Base-by-base conservation (phyloP, 2,797 vertebrate species). In the Adelosebastes latens region DNA sequence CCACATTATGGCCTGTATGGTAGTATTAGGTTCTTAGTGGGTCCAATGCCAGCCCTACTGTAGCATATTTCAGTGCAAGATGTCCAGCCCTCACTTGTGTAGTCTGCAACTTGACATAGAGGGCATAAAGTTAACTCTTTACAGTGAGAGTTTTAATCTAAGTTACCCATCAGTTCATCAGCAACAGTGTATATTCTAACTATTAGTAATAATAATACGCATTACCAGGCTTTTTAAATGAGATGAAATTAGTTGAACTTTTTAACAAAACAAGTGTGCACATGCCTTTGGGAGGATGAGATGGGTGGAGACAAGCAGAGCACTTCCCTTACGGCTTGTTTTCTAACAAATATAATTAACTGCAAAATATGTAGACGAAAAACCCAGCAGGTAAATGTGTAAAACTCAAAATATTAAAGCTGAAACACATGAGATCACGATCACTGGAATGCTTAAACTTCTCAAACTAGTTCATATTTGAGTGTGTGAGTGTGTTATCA, bases 11-110 rank as follows among this genome's bases (percentile, higher is more conserved):
- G 60, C 52, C 77, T 73, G 39, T 83, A 16, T 75, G 65, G 32
- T 69, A 59, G 53, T 72, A 42, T 75, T 77, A 74, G 24, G 29
- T 73, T 52, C 32, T 72, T 77, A 69, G 75, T 79, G 79, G 79
- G 86, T 92, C 81, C 85, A 84, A 63, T 72, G 32, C 61, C 80
- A 85, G 86, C 78, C 53, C 70, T 78, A 27, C 74, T 87, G 82
- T 79, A 80, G 75, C 80, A 65, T 39, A 68, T 66, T 52, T 76
- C 76, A 69, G 63, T 55, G 24, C 13, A 63, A 79, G 16, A 75
- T 56, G n/a, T 71, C 66, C 31, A 34, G 46, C 39, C 60, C 67
- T 80, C 64, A 72, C 66, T 20, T 25, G 59, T 63, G 12, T 13
- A 7, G 13, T 65, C 58, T 34, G 32, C 42, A 64, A 29, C 70